These are phyloP conservation scores for Cercocebus atys DNA, from an alignment of 2,113 vertebrate genomes.

Conservation along the genomic window DNA sequence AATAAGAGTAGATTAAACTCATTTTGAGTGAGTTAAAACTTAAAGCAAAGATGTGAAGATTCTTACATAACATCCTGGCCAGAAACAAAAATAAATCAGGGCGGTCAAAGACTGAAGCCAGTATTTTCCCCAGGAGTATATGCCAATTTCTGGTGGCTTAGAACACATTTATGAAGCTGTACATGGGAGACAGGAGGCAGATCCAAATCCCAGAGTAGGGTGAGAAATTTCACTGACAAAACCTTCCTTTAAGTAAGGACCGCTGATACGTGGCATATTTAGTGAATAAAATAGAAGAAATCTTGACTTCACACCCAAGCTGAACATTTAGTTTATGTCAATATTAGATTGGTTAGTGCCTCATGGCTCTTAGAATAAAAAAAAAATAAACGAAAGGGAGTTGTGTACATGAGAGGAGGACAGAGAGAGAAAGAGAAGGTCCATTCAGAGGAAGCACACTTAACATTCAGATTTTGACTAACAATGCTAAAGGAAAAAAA, in stretches of 20 bases:
- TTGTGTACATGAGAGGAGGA: background rate
- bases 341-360: background rate
- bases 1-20: background rate
- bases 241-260: fast-evolving
- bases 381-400: background rate
- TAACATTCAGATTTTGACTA: background rate
- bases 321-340: background rate
- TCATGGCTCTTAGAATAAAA: background rate
- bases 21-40: background rate
- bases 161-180: background rate
- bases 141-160: background rate
- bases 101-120: background rate
- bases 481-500: background rate
- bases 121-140: background rate
- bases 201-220: too few relatives aligned
- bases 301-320: background rate
- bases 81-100: background rate
- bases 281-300: background rate
- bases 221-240: background rate
- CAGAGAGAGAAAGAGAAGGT: too few relatives aligned
- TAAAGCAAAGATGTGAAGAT: background rate
- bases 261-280: background rate
- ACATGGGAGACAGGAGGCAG: background rate
- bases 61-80: background rate
- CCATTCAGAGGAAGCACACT: background rate